Conservation (phyloP, 2,797 vertebrate species). For the Enteromius unitaeniatus region DNA sequence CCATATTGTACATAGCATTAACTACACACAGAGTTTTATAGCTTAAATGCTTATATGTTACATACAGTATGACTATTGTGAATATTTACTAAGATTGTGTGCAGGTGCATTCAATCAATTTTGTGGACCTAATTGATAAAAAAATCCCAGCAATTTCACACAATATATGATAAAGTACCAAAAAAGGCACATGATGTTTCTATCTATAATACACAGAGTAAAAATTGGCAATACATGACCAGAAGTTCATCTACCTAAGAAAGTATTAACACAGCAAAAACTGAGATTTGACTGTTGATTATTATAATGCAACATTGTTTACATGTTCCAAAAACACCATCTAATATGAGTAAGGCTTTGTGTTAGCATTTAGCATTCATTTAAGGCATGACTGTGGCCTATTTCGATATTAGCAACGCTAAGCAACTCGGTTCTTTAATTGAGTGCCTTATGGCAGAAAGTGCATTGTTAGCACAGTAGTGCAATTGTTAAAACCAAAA, state of each 20-base stretch:
- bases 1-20: neutral
- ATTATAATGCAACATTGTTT: neutral
- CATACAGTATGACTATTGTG: neutral
- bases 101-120: neutral
- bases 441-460: neutral
- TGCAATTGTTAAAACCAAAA: neutral
- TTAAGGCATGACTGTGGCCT: neutral
- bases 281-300: neutral
- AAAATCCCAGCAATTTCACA: neutral
- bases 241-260: neutral
- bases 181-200: neutral
- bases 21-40: neutral
- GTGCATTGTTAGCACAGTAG: neutral
- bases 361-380: constrained; percentile 15
- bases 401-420: neutral
- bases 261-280: neutral
- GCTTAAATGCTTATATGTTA: neutral
- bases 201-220: neutral
- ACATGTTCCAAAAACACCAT: neutral
- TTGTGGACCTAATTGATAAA: neutral
- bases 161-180: neutral
- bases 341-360: neutral
- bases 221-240: neutral
- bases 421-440: neutral
- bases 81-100: neutral